Evolutionary conservation across 2,113 vertebrate genomes (phyloP), one percentile per base, ranked within the genome.

Genomic region (Cebus imitator): DNA sequence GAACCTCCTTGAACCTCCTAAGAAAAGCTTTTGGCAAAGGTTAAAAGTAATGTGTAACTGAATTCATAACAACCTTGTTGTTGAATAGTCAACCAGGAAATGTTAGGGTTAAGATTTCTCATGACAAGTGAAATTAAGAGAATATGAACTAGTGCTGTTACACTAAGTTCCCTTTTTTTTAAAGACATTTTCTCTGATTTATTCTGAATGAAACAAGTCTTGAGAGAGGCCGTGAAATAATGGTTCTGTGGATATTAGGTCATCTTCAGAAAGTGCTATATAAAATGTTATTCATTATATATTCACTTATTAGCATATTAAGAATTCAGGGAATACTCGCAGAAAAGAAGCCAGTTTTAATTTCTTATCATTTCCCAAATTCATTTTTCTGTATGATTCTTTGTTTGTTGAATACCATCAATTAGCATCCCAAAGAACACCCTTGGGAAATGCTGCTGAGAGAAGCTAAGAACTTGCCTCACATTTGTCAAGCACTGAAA

Each of bases 321-420:
- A 78, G 82, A 5, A 32, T 30, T 58, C 87, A 79, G n/a, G 88
- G 23, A 92, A 52, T 5, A 52, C 32, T 55, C 70, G 40, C 27
- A 95, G 82, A 48, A 86, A 83, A 66, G 43, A 85, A 87, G 58
- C 21, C 27, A 72, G 25, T 93, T 86, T 95, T 82, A 91, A 82
- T 9, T 93, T 85, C 45, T 87, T 90, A 32, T 57, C 21, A 76
- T 81, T 86, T 76, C 30, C 17, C 48, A 87, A 90, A 91, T 61
- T 82, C 30, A 72, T 86, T 75, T 58, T 12, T 85, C 55, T 61
- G 17, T 37, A 30, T 35, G 66, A 81, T 88, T 72, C 12, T 88
- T 81, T 87, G 81, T 8, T 50, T 48, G 27, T 20, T 84, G 27
- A 89, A 76, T 3, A 82, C 23, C 25, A 32, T 20, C 81, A 81